Percentiles rank a stretch among this genome's conserved stretches.
Evolutionary conservation across 2,113 vertebrate species (phyloP).

Genomic region (Zosterops hypoxanthus): DNA sequence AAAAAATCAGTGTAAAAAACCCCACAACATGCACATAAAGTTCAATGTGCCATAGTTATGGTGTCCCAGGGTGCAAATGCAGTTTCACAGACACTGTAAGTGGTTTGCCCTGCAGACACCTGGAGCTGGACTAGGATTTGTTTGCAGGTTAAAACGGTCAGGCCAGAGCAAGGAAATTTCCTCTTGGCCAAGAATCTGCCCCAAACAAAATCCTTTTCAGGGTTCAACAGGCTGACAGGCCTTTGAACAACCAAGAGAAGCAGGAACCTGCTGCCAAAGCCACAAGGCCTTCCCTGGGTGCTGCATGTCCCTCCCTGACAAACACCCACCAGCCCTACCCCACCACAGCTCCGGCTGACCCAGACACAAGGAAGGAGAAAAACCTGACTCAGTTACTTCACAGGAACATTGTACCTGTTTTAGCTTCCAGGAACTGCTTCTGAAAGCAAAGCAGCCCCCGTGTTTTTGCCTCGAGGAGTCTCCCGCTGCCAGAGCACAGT

Average conservation of each 20-base stretch:
- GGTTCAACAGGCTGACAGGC: neutral
- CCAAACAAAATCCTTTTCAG: rapidly evolving
- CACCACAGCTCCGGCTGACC: neutral
- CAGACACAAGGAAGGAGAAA: neutral
- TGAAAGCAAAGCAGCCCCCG: neutral
- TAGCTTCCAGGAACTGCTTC: neutral
- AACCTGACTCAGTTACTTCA: neutral
- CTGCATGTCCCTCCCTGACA: neutral
- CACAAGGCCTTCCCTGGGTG: neutral
- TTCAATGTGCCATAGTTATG: rapidly evolving
- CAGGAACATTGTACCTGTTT: neutral
- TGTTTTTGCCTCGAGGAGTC: neutral
- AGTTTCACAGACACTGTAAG: neutral
- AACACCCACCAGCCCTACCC: neutral
- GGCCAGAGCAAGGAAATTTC: neutral
- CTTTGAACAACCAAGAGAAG: neutral
- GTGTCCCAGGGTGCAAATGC: neutral
- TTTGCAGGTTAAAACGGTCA: neutral
- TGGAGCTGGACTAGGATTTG: neutral
- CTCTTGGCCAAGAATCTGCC: neutral
- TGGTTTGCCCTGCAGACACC: neutral
- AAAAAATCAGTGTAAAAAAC: neutral
- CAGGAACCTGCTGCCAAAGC: neutral
- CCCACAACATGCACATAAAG: neutral
- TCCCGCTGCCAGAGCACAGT: neutral